Evolutionary conservation across 1,140 invertebrate species (phyloP).

Genomic region (Sitodiplosis mosellana): DNA sequence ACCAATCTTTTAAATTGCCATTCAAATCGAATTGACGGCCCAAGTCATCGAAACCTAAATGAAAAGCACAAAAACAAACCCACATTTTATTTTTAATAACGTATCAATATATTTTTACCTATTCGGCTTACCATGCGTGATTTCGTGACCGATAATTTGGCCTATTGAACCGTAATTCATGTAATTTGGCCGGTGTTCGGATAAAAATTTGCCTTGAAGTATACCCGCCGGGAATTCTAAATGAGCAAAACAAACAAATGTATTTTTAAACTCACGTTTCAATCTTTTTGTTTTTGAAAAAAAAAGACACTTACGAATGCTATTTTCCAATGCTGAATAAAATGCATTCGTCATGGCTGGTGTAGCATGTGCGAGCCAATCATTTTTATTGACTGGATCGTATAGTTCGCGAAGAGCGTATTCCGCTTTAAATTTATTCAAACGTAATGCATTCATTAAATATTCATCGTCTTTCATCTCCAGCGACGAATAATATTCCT

Average conservation of each 20-base stretch:
- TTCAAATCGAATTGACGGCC: constrained; percentile 79
- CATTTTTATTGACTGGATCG: constrained; percentile 42
- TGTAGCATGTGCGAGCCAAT: constrained; percentile 44
- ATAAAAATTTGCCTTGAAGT: constrained; percentile 34
- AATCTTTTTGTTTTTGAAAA: no score
- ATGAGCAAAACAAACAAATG: background rate
- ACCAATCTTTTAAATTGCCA: constrained; percentile 54
- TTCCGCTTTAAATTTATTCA: constrained; percentile 19
- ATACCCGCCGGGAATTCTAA: constrained; percentile 42
- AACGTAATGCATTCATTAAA: background rate
- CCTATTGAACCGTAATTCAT: constrained; percentile 49
- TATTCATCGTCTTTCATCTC: background rate
- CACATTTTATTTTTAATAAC: no score
- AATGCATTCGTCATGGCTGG: constrained; percentile 47
- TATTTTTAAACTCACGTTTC: background rate
- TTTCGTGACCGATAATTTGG: constrained; percentile 43
- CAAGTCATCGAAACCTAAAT: constrained; percentile 32
- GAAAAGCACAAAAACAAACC: no score
- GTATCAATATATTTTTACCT: no score
- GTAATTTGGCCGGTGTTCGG: constrained; percentile 35
- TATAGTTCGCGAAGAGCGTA: constrained; percentile 37
- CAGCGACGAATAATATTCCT: background rate
- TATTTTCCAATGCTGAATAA: constrained; percentile 45
- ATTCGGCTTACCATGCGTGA: constrained; percentile 28
- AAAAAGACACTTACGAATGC: constrained; percentile 40